A percentile compares a stretch with the other conserved stretches of the same genome.
phyloP scores from a whole-genome alignment of 2,113 vertebrate species.

The Telmatochromis sp. region DNA sequence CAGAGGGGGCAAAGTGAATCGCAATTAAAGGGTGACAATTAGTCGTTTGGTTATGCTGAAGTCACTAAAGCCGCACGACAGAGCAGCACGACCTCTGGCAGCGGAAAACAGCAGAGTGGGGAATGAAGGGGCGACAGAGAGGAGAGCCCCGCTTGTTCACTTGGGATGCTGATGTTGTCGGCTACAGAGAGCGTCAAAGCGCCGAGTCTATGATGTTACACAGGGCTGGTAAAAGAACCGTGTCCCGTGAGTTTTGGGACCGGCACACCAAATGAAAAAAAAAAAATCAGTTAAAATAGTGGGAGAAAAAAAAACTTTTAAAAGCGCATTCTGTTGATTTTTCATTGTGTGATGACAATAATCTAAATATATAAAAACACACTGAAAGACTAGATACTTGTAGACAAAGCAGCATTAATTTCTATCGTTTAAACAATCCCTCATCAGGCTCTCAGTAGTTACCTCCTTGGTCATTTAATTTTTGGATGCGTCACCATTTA shows the following conservation, averaged over 20 bases:
- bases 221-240: not conserved
- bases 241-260: not conserved
- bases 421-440: not conserved
- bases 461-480: not conserved
- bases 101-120: not conserved
- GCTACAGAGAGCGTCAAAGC: not conserved
- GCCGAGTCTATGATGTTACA: not conserved
- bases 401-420: not conserved
- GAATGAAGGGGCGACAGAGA: not conserved
- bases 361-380: not conserved
- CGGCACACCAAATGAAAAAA: not conserved
- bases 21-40: slow-evolving; percentile 23
- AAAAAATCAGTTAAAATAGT: not conserved
- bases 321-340: not conserved
- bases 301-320: not conserved
- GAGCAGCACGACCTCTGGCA: slow-evolving; percentile 13
- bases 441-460: not conserved
- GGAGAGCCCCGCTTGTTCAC: not conserved
- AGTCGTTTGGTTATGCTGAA: slow-evolving; percentile 4
- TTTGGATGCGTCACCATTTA: not conserved
- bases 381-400: not conserved
- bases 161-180: not conserved
- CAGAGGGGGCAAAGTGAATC: not conserved
- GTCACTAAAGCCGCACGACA: not conserved
- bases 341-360: not conserved